A percentile compares a stretch with the other conserved stretches of the same genome.
Evolutionary conservation across 35 echinoderm and acorn worm genomes (phyloP).

Genomic region (Eucidaris tribuloides): DNA sequence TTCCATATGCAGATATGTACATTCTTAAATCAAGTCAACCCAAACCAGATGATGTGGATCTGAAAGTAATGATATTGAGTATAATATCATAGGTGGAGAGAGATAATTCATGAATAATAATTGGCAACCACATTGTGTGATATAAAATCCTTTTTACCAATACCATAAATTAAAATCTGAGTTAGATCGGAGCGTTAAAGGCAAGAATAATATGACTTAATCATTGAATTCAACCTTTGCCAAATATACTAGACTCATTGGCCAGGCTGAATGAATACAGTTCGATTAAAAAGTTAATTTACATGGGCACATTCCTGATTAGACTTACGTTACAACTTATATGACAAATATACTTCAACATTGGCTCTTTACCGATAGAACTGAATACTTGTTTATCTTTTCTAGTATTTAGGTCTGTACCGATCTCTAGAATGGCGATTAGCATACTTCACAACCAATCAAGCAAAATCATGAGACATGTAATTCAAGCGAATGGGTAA

Average conservation of each 20-base stretch:
- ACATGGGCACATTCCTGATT: too few species aligned
- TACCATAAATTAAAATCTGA: not conserved
- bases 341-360: too few species aligned
- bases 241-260: not conserved
- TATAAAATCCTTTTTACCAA: not conserved
- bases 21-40: slow-evolving; percentile 31
- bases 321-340: too few species aligned
- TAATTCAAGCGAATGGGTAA: too few species aligned
- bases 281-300: too few species aligned
- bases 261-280: not conserved
- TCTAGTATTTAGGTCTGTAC: too few species aligned
- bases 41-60: slow-evolving; percentile 60
- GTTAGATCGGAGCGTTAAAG: too few species aligned
- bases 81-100: not conserved
- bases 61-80: slow-evolving; percentile 57
- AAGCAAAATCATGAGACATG: too few species aligned
- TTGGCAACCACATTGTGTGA: not conserved
- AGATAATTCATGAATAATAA: not conserved
- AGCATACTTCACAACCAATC: too few species aligned
- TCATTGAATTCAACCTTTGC: not conserved
- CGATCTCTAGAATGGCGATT: too few species aligned
- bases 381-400: too few species aligned
- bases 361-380: too few species aligned
- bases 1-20: slow-evolving; percentile 6
- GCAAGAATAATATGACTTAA: not conserved